These are phyloP conservation scores for Cyanistes caeruleus DNA, from an alignment of 2,113 vertebrate genomes.

Conservation along the genomic window DNA sequence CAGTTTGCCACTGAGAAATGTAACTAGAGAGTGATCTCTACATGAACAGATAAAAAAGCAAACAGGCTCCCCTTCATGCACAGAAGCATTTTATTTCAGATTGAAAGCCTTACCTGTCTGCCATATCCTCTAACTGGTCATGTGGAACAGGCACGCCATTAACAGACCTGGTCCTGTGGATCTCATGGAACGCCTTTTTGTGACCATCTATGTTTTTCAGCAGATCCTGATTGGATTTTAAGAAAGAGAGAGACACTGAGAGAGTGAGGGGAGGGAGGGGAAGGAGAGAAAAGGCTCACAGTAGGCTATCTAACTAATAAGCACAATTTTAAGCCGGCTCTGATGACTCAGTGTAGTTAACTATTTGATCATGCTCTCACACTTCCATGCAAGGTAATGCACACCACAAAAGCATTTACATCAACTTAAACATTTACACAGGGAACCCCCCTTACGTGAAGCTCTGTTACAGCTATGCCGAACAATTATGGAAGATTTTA, in stretches of 20 bases:
- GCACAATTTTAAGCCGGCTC: slow-evolving; percentile 65
- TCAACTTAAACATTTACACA: neutral
- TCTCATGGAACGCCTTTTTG: slow-evolving; percentile 93
- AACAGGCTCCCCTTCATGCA: neutral
- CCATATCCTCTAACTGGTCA: slow-evolving; percentile 97
- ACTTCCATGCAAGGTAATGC: slow-evolving; percentile 41
- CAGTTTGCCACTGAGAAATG: neutral
- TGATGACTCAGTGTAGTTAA: slow-evolving; percentile 77
- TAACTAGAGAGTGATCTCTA: neutral
- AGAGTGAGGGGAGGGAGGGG: neutral
- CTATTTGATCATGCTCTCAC: slow-evolving; percentile 57
- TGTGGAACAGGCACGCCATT: slow-evolving; percentile 92
- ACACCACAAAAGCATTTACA: neutral
- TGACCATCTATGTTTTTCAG: slow-evolving; percentile 90
- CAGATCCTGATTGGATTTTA: slow-evolving; percentile 83
- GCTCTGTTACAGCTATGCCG: neutral
- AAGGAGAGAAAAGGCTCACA: slow-evolving; percentile 53
- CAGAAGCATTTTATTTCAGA: neutral
- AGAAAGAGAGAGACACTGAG: slow-evolving; percentile 1
- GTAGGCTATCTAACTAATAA: slow-evolving; percentile 66
- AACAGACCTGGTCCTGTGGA: slow-evolving; percentile 89
- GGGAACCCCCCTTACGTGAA: neutral
- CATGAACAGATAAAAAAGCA: neutral
- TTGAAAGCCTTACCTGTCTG: slow-evolving; percentile 85
- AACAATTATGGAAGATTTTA: slow-evolving; percentile 50